These are phyloP conservation scores for Anodontia alba DNA, from an alignment of 2,888 invertebrate species.

Conservation along the genomic window DNA sequence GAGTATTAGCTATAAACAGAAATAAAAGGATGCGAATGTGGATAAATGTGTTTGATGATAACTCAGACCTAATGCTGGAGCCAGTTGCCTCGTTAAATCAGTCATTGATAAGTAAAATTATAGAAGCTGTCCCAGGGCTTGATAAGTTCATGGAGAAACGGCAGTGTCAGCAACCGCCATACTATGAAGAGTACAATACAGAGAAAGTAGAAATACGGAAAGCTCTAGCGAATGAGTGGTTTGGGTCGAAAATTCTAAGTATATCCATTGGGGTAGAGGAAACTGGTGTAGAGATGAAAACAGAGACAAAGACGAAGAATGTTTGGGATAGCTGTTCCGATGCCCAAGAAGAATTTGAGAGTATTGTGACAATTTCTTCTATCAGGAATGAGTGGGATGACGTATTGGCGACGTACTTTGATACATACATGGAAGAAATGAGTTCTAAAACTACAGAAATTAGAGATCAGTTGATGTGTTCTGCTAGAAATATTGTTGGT, in stretches of 20 bases:
- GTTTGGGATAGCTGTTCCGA: neutral
- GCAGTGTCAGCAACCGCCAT: constrained; percentile 8
- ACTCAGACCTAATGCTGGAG: constrained; percentile 27
- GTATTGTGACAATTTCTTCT: constrained; percentile 54
- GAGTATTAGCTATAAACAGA: constrained; percentile 24
- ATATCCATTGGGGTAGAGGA: constrained; percentile 35
- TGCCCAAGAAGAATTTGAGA: constrained; percentile 29
- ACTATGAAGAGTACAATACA: neutral
- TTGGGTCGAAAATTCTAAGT: constrained; percentile 22
- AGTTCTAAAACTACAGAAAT: constrained; percentile 25
- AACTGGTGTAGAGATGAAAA: constrained; percentile 19
- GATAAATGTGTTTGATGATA: constrained; percentile 38
- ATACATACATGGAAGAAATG: constrained; percentile 45
- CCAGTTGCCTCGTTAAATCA: constrained; percentile 14
- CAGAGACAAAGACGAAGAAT: constrained; percentile 4
- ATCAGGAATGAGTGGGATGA: constrained; percentile 54
- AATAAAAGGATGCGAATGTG: constrained; percentile 33
- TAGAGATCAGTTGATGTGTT: constrained; percentile 28
- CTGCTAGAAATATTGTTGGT: constrained; percentile 48
- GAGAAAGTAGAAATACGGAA: neutral
- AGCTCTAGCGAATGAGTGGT: constrained; percentile 27
- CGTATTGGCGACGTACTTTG: constrained; percentile 31
- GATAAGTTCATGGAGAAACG: constrained; percentile 26
- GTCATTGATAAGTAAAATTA: constrained; percentile 35
- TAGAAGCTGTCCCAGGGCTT: constrained; percentile 26